These are phyloP conservation scores for Dendropsophus ebraccatus DNA, from an alignment of 2,113 vertebrate genomes.

Conservation along the genomic window DNA sequence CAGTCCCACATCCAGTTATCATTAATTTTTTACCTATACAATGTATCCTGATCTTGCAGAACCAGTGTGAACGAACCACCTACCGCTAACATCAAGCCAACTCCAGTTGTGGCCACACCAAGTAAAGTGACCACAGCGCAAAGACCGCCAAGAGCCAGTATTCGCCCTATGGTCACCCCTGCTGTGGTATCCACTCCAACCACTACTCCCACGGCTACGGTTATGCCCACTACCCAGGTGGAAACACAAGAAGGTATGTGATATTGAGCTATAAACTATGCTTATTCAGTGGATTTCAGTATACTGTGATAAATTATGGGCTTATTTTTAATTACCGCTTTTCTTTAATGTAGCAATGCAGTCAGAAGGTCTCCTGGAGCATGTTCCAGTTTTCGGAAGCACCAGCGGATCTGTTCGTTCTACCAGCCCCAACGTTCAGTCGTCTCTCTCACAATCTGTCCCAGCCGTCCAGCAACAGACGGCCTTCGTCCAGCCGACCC, in stretches of 20 bases:
- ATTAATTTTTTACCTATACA: too few relatives aligned
- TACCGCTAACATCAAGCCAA: constrained; percentile 98
- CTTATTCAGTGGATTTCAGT: too few relatives aligned
- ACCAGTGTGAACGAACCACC: constrained; percentile 92
- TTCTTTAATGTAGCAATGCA: constrained; percentile 85
- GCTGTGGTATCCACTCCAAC: constrained; percentile 89
- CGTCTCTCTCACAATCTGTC: constrained; percentile 83
- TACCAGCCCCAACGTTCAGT: constrained; percentile 94
- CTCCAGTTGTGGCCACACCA: constrained; percentile 89
- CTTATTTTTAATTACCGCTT: too few relatives aligned
- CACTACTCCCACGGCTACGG: constrained; percentile 93
- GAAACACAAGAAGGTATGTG: constrained; percentile 92
- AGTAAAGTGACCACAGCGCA: constrained; percentile 90
- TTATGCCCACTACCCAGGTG: constrained; percentile 98
- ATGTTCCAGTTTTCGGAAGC: constrained; percentile 92
- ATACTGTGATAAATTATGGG: too few relatives aligned
- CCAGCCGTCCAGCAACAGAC: constrained; percentile 91
- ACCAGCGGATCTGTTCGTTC: constrained; percentile 95
- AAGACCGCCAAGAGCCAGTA: constrained; percentile 92
- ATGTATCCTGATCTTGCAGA: constrained; percentile 68
- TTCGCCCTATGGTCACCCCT: constrained; percentile 97
- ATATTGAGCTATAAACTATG: too few relatives aligned
- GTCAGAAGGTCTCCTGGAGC: constrained; percentile 89
- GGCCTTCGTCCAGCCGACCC: constrained; percentile 96
- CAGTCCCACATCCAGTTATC: too few relatives aligned